Evolutionary conservation across 2,888 invertebrate genomes (phyloP).

Genomic region (Prosapia bicincta): DNA sequence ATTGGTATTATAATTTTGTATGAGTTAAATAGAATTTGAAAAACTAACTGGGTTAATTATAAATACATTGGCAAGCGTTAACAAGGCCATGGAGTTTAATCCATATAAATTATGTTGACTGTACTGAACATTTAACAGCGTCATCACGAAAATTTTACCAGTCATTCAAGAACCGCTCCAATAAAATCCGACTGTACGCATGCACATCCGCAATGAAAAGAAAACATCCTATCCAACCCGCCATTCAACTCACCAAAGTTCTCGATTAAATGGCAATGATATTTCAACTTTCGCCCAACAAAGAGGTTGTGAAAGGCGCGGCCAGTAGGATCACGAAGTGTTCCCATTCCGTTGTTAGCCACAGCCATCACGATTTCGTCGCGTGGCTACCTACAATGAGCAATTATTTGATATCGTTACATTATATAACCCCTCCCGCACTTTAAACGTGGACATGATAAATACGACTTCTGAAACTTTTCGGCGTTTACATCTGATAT

Average conservation of each 20-base stretch:
- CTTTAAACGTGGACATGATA: not conserved
- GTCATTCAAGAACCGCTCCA: no score
- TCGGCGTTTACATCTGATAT: not conserved
- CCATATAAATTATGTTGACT: no score
- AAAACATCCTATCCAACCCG: not conserved
- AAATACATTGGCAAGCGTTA: no score
- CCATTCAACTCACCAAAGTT: not conserved
- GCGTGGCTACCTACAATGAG: not conserved
- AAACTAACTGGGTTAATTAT: no score
- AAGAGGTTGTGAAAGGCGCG: not conserved
- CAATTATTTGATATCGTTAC: not conserved
- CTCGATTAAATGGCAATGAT: not conserved
- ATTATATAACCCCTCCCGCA: not conserved
- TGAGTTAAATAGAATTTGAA: no score
- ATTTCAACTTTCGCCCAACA: not conserved
- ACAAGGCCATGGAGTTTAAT: no score
- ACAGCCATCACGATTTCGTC: not conserved
- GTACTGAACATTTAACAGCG: no score
- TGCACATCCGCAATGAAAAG: not conserved
- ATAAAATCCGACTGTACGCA: not conserved
- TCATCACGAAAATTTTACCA: no score
- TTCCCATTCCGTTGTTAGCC: not conserved
- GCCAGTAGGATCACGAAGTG: not conserved
- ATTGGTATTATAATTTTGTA: no score
- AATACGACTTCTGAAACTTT: not conserved